Conservation (phyloP, 2,113 vertebrate species). For the Cervus canadensis region DNA sequence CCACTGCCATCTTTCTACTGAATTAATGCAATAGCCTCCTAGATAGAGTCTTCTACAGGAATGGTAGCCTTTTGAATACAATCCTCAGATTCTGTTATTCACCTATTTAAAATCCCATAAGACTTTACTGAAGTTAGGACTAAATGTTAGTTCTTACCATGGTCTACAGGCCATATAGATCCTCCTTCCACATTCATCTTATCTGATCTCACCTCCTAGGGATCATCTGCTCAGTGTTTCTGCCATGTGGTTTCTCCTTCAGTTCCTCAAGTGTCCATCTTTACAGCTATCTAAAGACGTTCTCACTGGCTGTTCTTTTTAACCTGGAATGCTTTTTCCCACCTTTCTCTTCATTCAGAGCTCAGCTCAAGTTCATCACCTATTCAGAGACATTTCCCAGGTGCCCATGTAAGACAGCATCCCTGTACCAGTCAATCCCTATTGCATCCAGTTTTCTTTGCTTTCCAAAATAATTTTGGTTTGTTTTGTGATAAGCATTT, state of each 20-base stretch:
- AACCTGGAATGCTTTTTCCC: not conserved
- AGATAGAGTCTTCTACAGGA: not conserved
- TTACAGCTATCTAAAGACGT: not conserved
- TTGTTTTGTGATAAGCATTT: not conserved
- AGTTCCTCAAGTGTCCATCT: not conserved
- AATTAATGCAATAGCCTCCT: not conserved
- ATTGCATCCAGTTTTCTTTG: not conserved
- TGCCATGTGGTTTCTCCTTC: not conserved
- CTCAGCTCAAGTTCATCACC: not conserved
- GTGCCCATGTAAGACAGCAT: not conserved
- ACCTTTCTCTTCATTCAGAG: not conserved
- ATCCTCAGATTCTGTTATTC: not conserved
- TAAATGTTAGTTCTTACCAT: not conserved
- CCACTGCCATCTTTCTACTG: not conserved
- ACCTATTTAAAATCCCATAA: not conserved
- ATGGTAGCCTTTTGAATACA: not conserved
- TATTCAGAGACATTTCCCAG: not conserved
- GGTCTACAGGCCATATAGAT: not conserved
- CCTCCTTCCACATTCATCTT: not conserved
- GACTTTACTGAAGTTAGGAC: not conserved
- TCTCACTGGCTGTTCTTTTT: not conserved
- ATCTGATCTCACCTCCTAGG: not conserved
- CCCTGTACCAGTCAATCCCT: not conserved
- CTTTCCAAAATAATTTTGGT: not conserved
- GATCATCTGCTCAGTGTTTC: not conserved